phyloP scores from a whole-genome alignment of 2,888 invertebrate genomes.

The Pristionchus exspectatus region DNA sequence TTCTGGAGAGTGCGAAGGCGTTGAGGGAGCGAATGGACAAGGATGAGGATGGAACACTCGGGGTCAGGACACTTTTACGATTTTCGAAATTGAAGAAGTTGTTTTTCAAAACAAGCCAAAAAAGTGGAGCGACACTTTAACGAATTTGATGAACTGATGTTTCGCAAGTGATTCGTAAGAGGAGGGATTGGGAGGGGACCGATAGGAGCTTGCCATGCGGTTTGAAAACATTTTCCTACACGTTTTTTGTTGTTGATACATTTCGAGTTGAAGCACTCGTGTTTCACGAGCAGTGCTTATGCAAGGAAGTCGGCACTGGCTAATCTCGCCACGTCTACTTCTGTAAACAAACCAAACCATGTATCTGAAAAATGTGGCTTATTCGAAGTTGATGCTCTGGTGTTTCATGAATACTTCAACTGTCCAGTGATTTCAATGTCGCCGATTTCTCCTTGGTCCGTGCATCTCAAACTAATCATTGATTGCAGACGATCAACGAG shows the following conservation, averaged over 20 bases:
- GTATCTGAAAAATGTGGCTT: too few relatives aligned
- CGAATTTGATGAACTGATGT: not conserved
- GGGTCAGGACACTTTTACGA: constrained; percentile 40
- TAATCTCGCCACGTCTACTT: too few relatives aligned
- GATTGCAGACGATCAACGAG: constrained; percentile 74
- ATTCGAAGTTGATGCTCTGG: too few relatives aligned
- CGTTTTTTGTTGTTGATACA: not conserved
- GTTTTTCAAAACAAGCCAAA: not conserved
- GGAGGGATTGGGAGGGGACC: not conserved
- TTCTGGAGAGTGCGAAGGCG: constrained; percentile 61
- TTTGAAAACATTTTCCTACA: not conserved
- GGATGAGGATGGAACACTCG: constrained; percentile 63
- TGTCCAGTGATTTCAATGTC: too few relatives aligned
- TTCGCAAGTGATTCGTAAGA: not conserved
- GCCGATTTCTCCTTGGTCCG: too few relatives aligned
- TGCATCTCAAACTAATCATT: too few relatives aligned
- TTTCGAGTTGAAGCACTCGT: not conserved
- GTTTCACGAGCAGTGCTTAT: not conserved
- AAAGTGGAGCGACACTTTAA: too few relatives aligned
- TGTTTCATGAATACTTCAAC: too few relatives aligned
- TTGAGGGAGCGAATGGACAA: constrained; percentile 66
- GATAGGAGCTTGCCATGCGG: not conserved
- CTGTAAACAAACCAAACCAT: too few relatives aligned
- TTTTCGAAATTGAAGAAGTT: not conserved
- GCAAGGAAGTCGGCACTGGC: not conserved